Evolutionary conservation across 2,113 vertebrate genomes (phyloP).

Genomic region (Notiomystis cincta): DNA sequence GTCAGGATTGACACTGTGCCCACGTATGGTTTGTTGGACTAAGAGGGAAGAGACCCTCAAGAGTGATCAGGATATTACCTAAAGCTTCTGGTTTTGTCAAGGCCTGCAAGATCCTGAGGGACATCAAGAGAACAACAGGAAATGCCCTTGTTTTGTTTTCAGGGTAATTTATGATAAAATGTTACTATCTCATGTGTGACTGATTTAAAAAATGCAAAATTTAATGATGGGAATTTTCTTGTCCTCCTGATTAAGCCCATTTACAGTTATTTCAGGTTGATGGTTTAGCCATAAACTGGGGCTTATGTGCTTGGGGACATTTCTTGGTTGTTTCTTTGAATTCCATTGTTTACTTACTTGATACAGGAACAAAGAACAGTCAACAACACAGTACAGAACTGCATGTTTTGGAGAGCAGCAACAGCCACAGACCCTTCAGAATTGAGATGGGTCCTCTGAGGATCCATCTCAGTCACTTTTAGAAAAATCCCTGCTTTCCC

Average conservation of each 20-base stretch:
- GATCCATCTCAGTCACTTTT: not conserved
- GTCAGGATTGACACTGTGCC: not conserved
- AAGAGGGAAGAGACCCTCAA: not conserved
- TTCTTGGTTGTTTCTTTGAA: not conserved
- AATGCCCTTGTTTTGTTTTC: not conserved
- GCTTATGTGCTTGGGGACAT: not conserved
- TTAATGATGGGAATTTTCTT: not conserved
- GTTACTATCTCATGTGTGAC: not conserved
- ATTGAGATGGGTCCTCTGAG: not conserved
- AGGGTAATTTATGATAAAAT: not conserved
- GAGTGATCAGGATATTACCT: not conserved
- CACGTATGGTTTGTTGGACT: not conserved
- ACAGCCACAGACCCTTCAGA: not conserved
- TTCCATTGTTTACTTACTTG: not conserved
- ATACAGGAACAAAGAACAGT: not conserved
- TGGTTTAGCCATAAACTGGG: not conserved
- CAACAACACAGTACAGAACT: not conserved
- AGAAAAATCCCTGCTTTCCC: conserved; percentile 1
- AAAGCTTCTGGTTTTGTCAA: not conserved
- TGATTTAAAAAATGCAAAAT: not conserved
- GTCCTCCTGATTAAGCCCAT: not conserved
- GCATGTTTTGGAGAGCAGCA: not conserved
- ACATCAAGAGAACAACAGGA: not conserved
- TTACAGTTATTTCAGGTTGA: not conserved
- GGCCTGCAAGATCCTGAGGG: not conserved